Conservation (phyloP, 1,140 invertebrate species). For the Sminthurides bifidus region DNA sequence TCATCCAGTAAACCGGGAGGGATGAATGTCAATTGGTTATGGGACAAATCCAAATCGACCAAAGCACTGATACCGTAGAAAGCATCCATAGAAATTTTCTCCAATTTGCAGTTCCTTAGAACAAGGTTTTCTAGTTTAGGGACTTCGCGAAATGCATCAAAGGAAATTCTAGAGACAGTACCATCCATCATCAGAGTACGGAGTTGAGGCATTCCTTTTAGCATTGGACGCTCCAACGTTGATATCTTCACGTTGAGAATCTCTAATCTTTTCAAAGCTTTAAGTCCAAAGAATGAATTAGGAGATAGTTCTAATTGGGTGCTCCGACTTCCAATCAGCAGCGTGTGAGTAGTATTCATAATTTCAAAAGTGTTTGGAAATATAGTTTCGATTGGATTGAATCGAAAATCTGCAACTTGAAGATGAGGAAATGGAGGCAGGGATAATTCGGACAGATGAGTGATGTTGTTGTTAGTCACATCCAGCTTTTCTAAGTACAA, state of each 20-base stretch:
- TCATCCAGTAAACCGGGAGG: constrained; percentile 51
- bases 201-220: constrained; percentile 47
- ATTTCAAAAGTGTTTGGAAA: constrained; percentile 59
- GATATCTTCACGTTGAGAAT: constrained; percentile 46
- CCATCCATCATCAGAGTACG: constrained; percentile 45
- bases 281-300: constrained; percentile 51
- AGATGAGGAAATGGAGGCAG: constrained; percentile 56
- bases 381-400: constrained; percentile 53
- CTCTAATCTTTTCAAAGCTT: constrained; percentile 42
- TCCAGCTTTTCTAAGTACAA: constrained; percentile 51
- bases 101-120: constrained; percentile 48
- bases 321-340: constrained; percentile 46
- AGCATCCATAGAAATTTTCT: constrained; percentile 52
- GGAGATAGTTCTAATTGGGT: constrained; percentile 44
- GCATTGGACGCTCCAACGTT: constrained; percentile 46
- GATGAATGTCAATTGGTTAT: constrained; percentile 47
- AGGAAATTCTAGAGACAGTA: constrained; percentile 46
- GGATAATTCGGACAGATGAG: constrained; percentile 53
- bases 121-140: constrained; percentile 46
- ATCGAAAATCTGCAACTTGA: constrained; percentile 45
- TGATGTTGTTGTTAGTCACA: constrained; percentile 51
- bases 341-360: constrained; percentile 50
- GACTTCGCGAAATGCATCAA: constrained; percentile 52
- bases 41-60: constrained; percentile 47
- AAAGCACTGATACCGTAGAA: constrained; percentile 51